Conservation (phyloP, 1,140 invertebrate genomes). For the Conus betulinus region DNA sequence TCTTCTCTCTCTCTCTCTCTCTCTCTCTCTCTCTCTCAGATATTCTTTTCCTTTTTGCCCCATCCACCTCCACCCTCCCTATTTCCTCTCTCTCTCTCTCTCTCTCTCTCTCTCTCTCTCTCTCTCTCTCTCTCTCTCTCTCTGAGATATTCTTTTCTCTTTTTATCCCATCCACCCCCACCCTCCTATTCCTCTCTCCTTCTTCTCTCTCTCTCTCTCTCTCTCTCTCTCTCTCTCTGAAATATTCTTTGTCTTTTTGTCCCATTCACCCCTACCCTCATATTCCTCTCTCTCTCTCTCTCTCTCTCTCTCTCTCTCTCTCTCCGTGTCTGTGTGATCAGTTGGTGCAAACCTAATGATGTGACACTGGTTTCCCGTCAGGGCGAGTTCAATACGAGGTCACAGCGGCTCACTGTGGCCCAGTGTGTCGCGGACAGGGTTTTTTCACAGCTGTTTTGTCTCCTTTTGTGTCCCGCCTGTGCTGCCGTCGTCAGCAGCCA, state of each 20-base stretch:
- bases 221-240: not conserved
- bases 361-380: no score
- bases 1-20: no score
- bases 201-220: conserved; percentile 14
- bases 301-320: conserved; percentile 12
- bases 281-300: conserved; percentile 1
- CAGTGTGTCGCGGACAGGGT: no score
- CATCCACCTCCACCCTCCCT: not conserved
- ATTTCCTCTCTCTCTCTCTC: not conserved
- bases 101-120: not conserved
- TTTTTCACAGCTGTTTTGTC: no score
- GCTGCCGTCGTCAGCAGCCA: no score
- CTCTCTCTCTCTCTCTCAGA: no score
- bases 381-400: no score
- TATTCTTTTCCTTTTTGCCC: no score
- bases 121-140: conserved; percentile 15
- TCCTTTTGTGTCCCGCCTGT: no score
- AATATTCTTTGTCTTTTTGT: not conserved
- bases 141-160: not conserved
- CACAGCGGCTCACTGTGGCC: no score
- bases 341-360: no score
- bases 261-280: not conserved
- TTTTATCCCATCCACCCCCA: not conserved
- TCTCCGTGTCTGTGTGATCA: not conserved
- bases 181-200: not conserved